These are phyloP conservation scores for Eristalis tenax DNA, from an alignment of 2,888 invertebrate genomes.

Conservation along the genomic window DNA sequence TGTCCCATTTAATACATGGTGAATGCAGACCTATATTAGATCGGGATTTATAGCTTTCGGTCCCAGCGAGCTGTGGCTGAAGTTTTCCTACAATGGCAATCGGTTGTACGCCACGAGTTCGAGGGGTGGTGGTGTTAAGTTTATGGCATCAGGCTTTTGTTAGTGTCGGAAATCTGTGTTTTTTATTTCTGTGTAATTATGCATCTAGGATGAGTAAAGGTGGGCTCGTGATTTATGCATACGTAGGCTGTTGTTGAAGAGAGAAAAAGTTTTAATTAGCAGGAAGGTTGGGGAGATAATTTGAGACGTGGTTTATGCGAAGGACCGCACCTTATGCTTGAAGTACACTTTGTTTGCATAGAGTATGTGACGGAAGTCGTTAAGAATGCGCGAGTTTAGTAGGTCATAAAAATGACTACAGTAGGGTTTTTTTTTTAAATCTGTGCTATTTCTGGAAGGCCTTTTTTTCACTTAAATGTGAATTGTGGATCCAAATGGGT, in stretches of 20 bases:
- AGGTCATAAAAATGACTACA: no score
- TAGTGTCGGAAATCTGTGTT: background rate
- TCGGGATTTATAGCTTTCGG: constrained; percentile 59
- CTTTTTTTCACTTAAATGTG: no score
- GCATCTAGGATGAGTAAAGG: background rate
- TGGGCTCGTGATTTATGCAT: constrained; percentile 13
- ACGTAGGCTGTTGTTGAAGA: background rate
- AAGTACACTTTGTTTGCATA: background rate
- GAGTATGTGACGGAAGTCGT: no score
- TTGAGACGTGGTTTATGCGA: background rate
- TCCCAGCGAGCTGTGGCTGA: background rate
- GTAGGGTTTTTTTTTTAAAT: no score
- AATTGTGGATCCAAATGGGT: no score
- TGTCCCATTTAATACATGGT: background rate
- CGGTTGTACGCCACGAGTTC: constrained; percentile 13
- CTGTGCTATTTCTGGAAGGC: no score
- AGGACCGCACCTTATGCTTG: background rate
- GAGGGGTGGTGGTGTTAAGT: constrained; percentile 16
- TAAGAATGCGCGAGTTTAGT: no score
- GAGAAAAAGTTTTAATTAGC: constrained; percentile 4
- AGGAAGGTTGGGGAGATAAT: background rate
- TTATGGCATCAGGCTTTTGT: constrained; percentile 2
- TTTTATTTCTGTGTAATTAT: constrained; percentile 12
- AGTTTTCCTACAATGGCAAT: background rate
- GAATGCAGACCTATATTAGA: constrained; percentile 36